Percentiles rank a stretch among this genome's conserved stretches.
Evolutionary conservation across 2,113 vertebrate genomes (phyloP).

Genomic region (Heterotilapia buettikoferi): DNA sequence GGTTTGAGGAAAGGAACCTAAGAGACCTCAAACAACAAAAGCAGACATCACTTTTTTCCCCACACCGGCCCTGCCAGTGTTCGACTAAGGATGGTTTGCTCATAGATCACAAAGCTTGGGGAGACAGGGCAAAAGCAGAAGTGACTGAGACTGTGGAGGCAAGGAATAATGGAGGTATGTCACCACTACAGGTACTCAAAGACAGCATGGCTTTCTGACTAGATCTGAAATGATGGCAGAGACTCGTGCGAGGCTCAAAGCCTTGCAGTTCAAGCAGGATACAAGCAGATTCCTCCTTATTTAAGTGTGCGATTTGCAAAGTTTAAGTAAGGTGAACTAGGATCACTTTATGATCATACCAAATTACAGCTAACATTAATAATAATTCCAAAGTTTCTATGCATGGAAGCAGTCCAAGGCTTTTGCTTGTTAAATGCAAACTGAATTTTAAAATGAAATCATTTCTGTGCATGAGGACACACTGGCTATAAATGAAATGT

Average conservation of each 20-base stretch:
- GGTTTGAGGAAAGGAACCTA: background rate
- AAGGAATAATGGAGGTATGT: constrained; percentile 53
- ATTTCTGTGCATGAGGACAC: background rate
- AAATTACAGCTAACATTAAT: background rate
- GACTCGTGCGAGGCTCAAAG: background rate
- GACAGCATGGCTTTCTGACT: constrained; percentile 4
- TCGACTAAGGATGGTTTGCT: background rate
- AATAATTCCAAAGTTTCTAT: background rate
- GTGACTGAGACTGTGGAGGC: constrained; percentile 10
- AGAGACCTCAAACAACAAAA: constrained; percentile 1
- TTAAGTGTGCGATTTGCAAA: background rate
- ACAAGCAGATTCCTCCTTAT: background rate
- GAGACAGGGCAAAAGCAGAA: constrained; percentile 1
- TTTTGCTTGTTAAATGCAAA: background rate
- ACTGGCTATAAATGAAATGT: background rate
- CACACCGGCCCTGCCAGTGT: background rate
- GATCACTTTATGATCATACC: background rate
- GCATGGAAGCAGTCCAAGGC: background rate
- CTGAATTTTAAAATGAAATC: constrained; percentile 9
- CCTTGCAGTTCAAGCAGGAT: background rate
- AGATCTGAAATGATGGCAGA: constrained; percentile 6
- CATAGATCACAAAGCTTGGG: constrained; percentile 8
- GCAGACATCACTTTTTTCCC: background rate
- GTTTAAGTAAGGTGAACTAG: background rate
- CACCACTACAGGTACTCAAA: background rate